Base-by-base conservation (phyloP, 2,888 invertebrate genomes). In the Encarsia formosa region DNA sequence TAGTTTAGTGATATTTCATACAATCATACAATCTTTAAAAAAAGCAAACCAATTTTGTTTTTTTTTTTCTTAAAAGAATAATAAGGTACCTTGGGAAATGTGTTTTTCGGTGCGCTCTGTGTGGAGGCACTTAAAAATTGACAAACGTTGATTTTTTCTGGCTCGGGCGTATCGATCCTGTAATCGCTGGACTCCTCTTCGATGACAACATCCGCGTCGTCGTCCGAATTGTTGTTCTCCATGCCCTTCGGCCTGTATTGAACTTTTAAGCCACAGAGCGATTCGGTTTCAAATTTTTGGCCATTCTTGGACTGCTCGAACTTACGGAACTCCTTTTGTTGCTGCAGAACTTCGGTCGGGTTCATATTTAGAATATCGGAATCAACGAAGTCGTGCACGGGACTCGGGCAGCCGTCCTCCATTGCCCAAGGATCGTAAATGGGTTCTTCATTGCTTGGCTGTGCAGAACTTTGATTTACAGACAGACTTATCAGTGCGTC, bases 231-330 rank as follows among this genome's bases (percentile, higher is more conserved):
- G 5, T 61, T 60, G 38, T 59, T 62, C 15, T 63, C 57, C 43
- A 60, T 50, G 22, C 65, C 65, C 15, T 51, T 58, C 5, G 59
- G 49, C 11, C 66, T 59, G 37, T 67, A 67, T 32, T 66, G 63
- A 4, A 67, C 65, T 42, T 67, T 66, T n/a, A 67, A 48, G 5
- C 67, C 66, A 52, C 67, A 66, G 4, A 67, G 48, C 2, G 65
- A 62, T 22, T 62, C 62, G 1, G 63, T 63, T 18, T 64, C 64
- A 6, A 54, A 39, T 41, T 59, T 59, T 42, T 57, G 43, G 3
- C 11, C 40, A 9, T 8, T 9, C 4, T 16, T 39, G 16, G 2
- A 8, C 23, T 32, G 20, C 9, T 4, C 31, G 24, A 54, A 60
- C 44, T 59, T 62, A 13, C 39, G 49, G 2, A 61, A 45, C 23